phyloP scores from a whole-genome alignment of 2,888 invertebrate genomes.

The Polydrusus pterygomalis region DNA sequence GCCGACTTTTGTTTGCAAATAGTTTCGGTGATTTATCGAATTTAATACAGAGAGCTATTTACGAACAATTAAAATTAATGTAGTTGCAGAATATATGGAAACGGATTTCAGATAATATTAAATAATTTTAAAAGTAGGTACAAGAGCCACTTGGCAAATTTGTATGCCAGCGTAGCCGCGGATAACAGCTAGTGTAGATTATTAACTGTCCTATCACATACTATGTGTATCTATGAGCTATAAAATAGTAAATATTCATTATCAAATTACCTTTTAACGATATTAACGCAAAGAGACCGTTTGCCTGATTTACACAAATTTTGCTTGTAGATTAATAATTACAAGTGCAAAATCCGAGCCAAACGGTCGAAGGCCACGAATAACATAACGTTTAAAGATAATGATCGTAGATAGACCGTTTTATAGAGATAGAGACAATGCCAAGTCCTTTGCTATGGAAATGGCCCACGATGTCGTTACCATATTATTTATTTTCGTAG shows the following conservation, averaged over 20 bases:
- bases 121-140: not conserved
- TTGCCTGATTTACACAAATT: not conserved
- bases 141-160: no score
- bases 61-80: slow-evolving; percentile 19
- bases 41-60: not conserved
- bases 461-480: not conserved
- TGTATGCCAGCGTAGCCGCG: no score
- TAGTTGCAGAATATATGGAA: not conserved
- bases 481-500: no score
- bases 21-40: slow-evolving; percentile 9
- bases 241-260: no score
- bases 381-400: not conserved
- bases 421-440: slow-evolving; percentile 4
- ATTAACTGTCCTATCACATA: no score
- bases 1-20: slow-evolving; percentile 1
- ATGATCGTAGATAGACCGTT: not conserved
- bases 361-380: slow-evolving; percentile 3
- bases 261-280: no score
- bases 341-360: not conserved
- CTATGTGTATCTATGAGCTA: no score
- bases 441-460: slow-evolving; percentile 3
- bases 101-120: not conserved
- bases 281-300: not conserved
- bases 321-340: not conserved
- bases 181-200: no score